phyloP scores from a whole-genome alignment of 2,797 vertebrate species.

The Silurus lanzhouensis region DNA sequence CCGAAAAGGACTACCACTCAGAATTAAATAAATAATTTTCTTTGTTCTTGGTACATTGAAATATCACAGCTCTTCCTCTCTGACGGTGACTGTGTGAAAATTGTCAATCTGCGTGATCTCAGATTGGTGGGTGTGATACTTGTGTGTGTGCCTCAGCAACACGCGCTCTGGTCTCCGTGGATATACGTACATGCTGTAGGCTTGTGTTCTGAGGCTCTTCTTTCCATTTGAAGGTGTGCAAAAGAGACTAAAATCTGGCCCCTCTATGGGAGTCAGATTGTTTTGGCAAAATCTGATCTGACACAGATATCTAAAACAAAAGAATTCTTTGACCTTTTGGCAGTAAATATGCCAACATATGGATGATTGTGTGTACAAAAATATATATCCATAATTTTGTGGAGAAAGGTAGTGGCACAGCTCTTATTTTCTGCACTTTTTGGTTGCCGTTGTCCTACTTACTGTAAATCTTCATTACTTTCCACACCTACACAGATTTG shows the following conservation, averaged over 20 bases:
- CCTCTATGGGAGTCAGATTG: constrained; percentile 69
- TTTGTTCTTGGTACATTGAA: background rate
- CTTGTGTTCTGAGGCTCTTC: constrained; percentile 49
- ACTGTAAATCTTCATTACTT: constrained; percentile 73
- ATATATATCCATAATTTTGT: constrained; percentile 68
- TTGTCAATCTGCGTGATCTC: constrained; percentile 56
- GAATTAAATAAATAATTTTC: constrained; percentile 34
- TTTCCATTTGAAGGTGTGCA: constrained; percentile 58
- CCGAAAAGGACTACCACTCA: background rate
- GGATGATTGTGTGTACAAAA: constrained; percentile 67
- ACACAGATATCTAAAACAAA: constrained; percentile 73
- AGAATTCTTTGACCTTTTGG: constrained; percentile 68
- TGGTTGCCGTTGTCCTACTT: constrained; percentile 69
- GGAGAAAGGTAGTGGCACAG: constrained; percentile 63
- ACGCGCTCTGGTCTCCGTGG: constrained; percentile 57
- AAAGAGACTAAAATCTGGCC: constrained; percentile 67
- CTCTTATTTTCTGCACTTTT: constrained; percentile 65
- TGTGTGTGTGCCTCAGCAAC: constrained; percentile 48
- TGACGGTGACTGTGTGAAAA: constrained; percentile 37
- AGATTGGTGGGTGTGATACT: constrained; percentile 58
- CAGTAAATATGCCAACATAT: constrained; percentile 75
- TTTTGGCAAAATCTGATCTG: constrained; percentile 69
- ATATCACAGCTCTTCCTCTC: constrained; percentile 23
- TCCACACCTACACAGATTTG: constrained; percentile 72
- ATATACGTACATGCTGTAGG: constrained; percentile 46